Base-by-base conservation (phyloP, 2,113 vertebrate genomes). In the Ictalurus furcatus region DNA sequence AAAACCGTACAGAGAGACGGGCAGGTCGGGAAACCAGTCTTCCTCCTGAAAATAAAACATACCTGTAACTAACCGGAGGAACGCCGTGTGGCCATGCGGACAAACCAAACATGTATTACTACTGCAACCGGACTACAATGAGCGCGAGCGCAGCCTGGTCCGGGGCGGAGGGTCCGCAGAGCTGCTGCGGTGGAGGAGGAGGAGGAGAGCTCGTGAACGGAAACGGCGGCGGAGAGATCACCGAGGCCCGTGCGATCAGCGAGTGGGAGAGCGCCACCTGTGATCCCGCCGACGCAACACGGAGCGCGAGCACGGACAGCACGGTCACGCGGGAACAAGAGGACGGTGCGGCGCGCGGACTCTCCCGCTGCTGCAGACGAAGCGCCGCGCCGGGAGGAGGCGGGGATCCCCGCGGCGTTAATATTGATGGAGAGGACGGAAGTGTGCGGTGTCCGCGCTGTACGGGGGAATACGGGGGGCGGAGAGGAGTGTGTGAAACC, bases 41-140 rank as follows among this genome's bases (percentile, higher is more conserved):
- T 52, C 81, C 84, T 69, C 80, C 84, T 25, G 65, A 74, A 85
- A 78, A 82, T 21, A 83, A 69, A 67, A 65, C 58, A 88, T 65
- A 88, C 67, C 83, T 78, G 65, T 34, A 19, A 48, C 80, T 17
- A 28, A 65, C 48, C 88, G 90, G 89, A 74, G 79, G 79, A 34
- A 71, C 71, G 73, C 79, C 61, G 73, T 54, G n/a, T 67, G 92
- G 91, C 82, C 91, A 92, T 92, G 92, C 89, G 73, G 91, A 87
- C 89, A 85, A 84, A 84, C 67, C 89, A 81, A 84, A 73, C 82
- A 93, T 93, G 92, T 92, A 92, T 88, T 92, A 90, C 84, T 92
- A 92, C 58, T 91, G 86, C 87, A 91, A 85, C 73, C 90, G 92
- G 91, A 89, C 79, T 88, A 89, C 90, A 91, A 92, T 93, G 92